These are phyloP conservation scores for Cryptoleucopteryx plumbea DNA, from an alignment of 2,113 vertebrate species.

Conservation along the genomic window DNA sequence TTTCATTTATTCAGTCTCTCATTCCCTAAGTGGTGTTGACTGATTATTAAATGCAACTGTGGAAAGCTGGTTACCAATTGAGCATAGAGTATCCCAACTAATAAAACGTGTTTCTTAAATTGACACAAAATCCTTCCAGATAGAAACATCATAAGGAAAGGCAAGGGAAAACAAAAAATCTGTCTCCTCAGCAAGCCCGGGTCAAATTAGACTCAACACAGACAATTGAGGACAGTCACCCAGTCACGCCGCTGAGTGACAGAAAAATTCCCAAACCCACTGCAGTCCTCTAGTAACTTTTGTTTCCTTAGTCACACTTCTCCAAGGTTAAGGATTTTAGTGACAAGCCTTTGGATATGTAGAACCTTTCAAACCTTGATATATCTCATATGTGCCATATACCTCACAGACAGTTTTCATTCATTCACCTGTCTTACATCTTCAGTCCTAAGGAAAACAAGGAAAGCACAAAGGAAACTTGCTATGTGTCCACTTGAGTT, in stretches of 20 bases:
- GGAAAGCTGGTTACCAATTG: not conserved
- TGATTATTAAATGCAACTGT: not conserved
- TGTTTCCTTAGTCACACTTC: not conserved
- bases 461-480: not conserved
- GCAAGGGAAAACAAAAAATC: not conserved
- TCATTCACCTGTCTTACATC: not conserved
- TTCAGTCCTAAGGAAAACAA: not conserved
- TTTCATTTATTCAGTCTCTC: not conserved
- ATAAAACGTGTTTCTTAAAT: not conserved
- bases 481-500: not conserved
- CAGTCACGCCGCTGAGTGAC: accelerated
- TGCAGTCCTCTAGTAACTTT: not conserved
- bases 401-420: not conserved
- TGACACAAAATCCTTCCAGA: not conserved
- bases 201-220: not conserved
- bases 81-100: not conserved
- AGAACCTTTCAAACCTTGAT: not conserved
- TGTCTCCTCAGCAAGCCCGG: not conserved
- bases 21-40: not conserved
- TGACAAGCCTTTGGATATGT: not conserved
- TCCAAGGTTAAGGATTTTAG: not conserved
- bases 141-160: not conserved
- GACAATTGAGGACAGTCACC: not conserved
- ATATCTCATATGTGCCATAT: not conserved
- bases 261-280: not conserved